Percentiles rank a stretch among this genome's conserved stretches.
Conservation (phyloP, 2,888 invertebrate species). For the Aethes cnicana region DNA sequence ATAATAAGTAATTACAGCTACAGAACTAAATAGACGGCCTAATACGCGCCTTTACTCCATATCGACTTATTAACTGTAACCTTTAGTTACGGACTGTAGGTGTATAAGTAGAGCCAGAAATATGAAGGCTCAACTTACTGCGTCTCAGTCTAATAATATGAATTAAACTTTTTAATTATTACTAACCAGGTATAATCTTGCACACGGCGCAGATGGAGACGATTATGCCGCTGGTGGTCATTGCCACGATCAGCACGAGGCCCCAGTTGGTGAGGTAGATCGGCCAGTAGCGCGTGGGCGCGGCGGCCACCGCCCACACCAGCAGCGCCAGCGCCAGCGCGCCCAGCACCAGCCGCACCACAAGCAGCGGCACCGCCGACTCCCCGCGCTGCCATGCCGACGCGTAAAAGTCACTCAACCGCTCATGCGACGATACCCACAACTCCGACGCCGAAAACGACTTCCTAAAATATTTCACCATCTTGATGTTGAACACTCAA, state of each 20-base stretch:
- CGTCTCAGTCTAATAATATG: neutral
- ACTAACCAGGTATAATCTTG: slow-evolving; percentile 54
- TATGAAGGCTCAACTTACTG: no score
- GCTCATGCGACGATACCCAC: slow-evolving; percentile 66
- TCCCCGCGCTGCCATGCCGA: slow-evolving; percentile 75
- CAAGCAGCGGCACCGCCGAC: slow-evolving; percentile 60
- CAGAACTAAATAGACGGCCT: no score
- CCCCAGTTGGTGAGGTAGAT: slow-evolving; percentile 76
- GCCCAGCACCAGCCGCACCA: slow-evolving; percentile 54
- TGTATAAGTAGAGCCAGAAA: no score
- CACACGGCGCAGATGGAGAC: slow-evolving; percentile 52
- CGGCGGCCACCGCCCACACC: slow-evolving; percentile 56
- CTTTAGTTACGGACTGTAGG: no score
- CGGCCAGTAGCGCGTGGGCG: slow-evolving; percentile 53
- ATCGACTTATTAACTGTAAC: no score
- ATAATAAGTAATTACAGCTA: no score
- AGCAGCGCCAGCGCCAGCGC: slow-evolving; percentile 52
- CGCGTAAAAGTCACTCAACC: slow-evolving; percentile 65
- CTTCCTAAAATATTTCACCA: slow-evolving; percentile 71
- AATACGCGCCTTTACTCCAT: no score
- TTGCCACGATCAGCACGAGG: slow-evolving; percentile 51
- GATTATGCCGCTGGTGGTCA: slow-evolving; percentile 51
- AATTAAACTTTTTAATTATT: neutral
- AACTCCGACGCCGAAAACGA: slow-evolving; percentile 54
- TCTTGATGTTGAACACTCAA: slow-evolving; percentile 44